Percentiles rank a stretch among this genome's conserved stretches.
These are phyloP conservation scores for Prorops nasuta DNA, from an alignment of 1,140 invertebrate genomes.

Conservation along the genomic window DNA sequence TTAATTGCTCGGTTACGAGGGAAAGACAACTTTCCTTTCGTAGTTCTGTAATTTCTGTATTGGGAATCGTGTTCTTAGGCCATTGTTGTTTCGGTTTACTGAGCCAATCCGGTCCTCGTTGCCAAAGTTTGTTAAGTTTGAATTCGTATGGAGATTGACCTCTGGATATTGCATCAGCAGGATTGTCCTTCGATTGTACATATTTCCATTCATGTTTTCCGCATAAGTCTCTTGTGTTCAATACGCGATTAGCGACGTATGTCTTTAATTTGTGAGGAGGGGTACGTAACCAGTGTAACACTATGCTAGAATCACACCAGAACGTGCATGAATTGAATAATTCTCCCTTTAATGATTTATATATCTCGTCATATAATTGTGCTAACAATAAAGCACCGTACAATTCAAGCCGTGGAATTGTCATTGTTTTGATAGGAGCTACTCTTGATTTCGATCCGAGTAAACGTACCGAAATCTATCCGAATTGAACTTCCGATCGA, in stretches of 20 bases:
- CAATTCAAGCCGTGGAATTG: slow-evolving; percentile 26
- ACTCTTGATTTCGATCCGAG: slow-evolving; percentile 25
- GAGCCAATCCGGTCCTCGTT: slow-evolving; percentile 30
- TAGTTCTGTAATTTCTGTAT: neutral
- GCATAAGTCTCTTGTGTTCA: slow-evolving; percentile 29
- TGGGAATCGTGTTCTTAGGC: neutral
- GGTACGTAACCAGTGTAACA: slow-evolving; percentile 34
- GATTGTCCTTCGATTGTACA: slow-evolving; percentile 5
- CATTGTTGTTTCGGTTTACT: neutral
- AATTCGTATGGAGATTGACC: slow-evolving; percentile 4
- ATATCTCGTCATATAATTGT: slow-evolving; percentile 31
- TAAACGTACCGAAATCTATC: slow-evolving; percentile 7
- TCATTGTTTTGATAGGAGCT: slow-evolving; percentile 18
- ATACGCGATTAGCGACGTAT: slow-evolving; percentile 40
- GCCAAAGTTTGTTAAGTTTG: slow-evolving; percentile 30
- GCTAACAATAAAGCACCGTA: slow-evolving; percentile 9
- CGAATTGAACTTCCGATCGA: neutral
- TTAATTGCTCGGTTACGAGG: slow-evolving; percentile 3
- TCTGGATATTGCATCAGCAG: slow-evolving; percentile 12
- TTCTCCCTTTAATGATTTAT: neutral
- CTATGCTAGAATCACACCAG: slow-evolving; percentile 33
- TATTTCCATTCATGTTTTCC: slow-evolving; percentile 8
- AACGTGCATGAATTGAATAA: neutral
- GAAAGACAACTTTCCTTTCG: slow-evolving; percentile 29
- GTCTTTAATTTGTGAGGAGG: slow-evolving; percentile 25